Percentiles rank a stretch among this genome's conserved stretches.
Evolutionary conservation across 2,797 vertebrate species (phyloP).

Genomic region (Brachyalestes nurse): DNA sequence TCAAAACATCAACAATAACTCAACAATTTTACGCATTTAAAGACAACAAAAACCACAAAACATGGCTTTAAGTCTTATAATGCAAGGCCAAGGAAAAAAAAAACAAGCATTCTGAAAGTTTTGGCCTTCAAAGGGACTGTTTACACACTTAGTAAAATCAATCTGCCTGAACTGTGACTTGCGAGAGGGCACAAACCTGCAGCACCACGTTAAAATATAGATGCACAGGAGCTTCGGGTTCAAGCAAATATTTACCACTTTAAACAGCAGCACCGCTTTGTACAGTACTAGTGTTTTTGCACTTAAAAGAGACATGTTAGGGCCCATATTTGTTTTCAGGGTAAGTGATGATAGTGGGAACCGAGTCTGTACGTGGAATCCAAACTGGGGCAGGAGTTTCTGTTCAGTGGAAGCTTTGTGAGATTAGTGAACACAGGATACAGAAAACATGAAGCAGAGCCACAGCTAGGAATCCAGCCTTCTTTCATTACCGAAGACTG

Average conservation of each 20-base stretch:
- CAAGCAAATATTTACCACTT: constrained; percentile 41
- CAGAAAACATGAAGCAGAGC: not conserved
- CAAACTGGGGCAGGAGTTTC: constrained; percentile 12
- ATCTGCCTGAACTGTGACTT: constrained; percentile 22
- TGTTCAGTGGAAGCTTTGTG: not conserved
- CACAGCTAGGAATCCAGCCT: not conserved
- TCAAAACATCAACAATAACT: too few relatives aligned
- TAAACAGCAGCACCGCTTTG: not conserved
- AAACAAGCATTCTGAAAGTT: constrained; percentile 1
- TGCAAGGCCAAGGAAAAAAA: not conserved
- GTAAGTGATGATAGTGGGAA: constrained; percentile 30
- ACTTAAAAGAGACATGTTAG: constrained; percentile 9
- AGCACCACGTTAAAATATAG: constrained; percentile 14
- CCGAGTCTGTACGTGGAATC: constrained; percentile 16
- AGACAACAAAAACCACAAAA: too few relatives aligned
- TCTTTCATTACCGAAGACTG: constrained; percentile 16
- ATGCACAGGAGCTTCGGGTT: constrained; percentile 23
- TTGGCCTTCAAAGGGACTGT: constrained; percentile 22
- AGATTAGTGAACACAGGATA: constrained; percentile 14
- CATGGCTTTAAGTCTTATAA: too few relatives aligned
- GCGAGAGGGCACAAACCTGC: constrained; percentile 11
- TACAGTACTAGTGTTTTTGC: constrained; percentile 34
- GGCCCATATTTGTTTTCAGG: constrained; percentile 31
- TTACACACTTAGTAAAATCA: constrained; percentile 33
- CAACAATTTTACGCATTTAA: too few relatives aligned